Conservation (phyloP, 1,140 invertebrate genomes). For the Hypsibius dujardini region DNA sequence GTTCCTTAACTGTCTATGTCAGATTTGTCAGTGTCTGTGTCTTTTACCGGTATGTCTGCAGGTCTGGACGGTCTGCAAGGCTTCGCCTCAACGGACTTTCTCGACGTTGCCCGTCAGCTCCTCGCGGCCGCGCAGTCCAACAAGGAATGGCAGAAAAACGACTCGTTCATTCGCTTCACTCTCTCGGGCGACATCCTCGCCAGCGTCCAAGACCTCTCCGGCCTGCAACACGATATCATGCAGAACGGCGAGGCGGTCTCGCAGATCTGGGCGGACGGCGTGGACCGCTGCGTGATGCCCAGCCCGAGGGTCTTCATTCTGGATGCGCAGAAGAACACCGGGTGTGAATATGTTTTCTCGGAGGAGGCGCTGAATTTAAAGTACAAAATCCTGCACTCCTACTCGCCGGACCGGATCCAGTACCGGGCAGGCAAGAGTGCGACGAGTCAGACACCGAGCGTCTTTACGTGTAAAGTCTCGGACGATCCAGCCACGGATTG, state of each 20-base stretch:
- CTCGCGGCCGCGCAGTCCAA: not conserved
- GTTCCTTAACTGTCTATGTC: not conserved
- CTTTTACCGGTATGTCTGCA: no score
- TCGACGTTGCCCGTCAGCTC: not conserved
- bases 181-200: not conserved
- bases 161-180: not conserved
- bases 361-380: not conserved
- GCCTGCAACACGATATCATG: not conserved
- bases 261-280: not conserved
- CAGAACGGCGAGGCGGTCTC: conserved; percentile 4
- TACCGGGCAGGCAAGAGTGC: not conserved
- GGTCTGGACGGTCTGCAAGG: not conserved
- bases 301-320: not conserved
- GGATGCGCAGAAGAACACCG: not conserved
- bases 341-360: not conserved
- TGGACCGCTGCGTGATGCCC: conserved; percentile 1
- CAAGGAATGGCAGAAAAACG: not conserved
- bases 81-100: not conserved
- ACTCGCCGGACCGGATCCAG: not conserved
- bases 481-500: not conserved
- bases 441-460: not conserved
- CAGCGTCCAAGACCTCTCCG: not conserved
- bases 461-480: not conserved
- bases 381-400: not conserved
- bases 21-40: no score